phyloP scores from a whole-genome alignment of 2,797 vertebrate species.

The Peromyscus attwateri region DNA sequence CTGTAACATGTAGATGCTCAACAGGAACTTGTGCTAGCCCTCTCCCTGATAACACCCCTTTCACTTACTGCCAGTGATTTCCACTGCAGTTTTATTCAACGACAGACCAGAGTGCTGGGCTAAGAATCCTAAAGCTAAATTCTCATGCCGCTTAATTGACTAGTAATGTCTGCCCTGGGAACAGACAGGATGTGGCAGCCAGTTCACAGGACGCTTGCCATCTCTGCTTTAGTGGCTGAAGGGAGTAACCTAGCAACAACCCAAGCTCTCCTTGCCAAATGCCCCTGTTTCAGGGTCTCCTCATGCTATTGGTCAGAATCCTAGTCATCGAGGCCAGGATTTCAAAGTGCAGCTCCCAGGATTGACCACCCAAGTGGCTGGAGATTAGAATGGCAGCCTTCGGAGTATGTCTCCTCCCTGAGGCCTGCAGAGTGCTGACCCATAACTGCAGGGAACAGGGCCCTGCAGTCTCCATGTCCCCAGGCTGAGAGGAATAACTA shows the following conservation, averaged over 20 bases:
- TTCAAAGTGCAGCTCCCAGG: not conserved
- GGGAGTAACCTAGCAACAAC: not conserved
- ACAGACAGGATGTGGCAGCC: not conserved
- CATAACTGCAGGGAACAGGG: not conserved
- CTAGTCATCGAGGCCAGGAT: not conserved
- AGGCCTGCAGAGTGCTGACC: not conserved
- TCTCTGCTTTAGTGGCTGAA: not conserved
- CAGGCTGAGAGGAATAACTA: not conserved
- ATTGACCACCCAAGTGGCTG: not conserved
- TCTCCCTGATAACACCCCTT: not conserved
- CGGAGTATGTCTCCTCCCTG: not conserved
- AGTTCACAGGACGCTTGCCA: not conserved
- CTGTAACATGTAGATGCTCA: rapidly evolving
- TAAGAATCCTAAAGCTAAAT: not conserved
- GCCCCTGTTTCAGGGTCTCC: not conserved
- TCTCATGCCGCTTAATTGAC: rapidly evolving
- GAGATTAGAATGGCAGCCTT: not conserved
- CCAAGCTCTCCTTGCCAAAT: not conserved
- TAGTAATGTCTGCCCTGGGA: not conserved
- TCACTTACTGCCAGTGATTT: not conserved
- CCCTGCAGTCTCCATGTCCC: not conserved
- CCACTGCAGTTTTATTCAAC: not conserved
- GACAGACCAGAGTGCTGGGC: rapidly evolving
- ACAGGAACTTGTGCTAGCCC: not conserved
- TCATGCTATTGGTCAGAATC: not conserved